Evolutionary conservation across 1,140 invertebrate species (phyloP).

Genomic region (Armadillidium nasatum): DNA sequence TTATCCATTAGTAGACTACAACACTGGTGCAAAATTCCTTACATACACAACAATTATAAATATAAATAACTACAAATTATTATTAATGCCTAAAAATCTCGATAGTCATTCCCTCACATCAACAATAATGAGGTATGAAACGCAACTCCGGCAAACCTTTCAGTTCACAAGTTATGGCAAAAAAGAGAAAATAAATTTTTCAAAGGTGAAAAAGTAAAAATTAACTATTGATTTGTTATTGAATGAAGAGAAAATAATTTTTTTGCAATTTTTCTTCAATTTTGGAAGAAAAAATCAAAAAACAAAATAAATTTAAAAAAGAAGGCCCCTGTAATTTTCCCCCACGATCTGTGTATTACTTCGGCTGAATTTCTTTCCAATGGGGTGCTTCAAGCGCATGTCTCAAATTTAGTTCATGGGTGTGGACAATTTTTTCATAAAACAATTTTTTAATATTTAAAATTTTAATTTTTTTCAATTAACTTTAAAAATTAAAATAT

Average conservation of each 20-base stretch:
- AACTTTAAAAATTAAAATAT: too few species aligned
- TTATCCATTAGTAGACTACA: conserved; percentile 7
- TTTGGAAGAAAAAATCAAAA: not conserved
- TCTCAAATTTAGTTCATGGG: not conserved
- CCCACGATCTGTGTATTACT: not conserved
- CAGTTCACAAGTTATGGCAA: conserved; percentile 4
- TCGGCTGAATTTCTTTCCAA: conserved; percentile 1
- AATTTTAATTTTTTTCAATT: too few species aligned
- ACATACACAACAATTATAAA: not conserved
- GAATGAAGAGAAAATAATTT: not conserved
- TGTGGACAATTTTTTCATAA: not conserved
- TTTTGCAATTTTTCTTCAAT: not conserved
- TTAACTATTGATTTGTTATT: not conserved
- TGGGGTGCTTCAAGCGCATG: not conserved
- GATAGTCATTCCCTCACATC: not conserved
- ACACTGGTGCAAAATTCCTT: not conserved
- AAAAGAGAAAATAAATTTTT: not conserved
- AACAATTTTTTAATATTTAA: too few species aligned
- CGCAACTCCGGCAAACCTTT: conserved; percentile 1
- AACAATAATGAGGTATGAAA: conserved; percentile 9
- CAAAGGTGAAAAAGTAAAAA: not conserved
- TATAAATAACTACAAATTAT: not conserved
- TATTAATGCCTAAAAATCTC: not conserved
- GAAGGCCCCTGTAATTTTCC: not conserved
- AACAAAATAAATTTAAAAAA: conserved; percentile 1